Percentiles rank a stretch among this genome's conserved stretches.
These are phyloP conservation scores for Camponotus floridanus DNA, from an alignment of 1,140 invertebrate genomes.

Conservation along the genomic window DNA sequence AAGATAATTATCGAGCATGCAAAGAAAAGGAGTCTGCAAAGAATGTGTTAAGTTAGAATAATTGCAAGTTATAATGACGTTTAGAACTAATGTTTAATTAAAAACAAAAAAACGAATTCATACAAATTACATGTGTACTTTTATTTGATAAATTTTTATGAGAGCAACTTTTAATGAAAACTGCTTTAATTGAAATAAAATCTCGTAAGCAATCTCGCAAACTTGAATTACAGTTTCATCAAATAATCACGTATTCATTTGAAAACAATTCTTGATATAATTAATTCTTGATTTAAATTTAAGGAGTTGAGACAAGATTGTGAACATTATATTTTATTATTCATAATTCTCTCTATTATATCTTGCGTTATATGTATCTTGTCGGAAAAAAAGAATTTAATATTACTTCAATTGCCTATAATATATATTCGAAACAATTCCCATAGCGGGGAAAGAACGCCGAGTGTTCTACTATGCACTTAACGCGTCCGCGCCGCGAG, in stretches of 20 bases:
- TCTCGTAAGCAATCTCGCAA: background rate
- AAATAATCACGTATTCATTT: background rate
- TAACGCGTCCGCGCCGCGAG: constrained; percentile 26
- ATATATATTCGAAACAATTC: constrained; percentile 45
- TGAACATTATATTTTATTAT: background rate
- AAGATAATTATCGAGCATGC: constrained; percentile 38
- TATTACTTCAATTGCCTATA: constrained; percentile 24
- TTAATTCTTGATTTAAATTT: background rate
- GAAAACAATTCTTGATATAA: background rate
- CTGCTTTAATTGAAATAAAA: constrained; percentile 1
- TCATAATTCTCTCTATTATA: background rate
- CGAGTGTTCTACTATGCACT: constrained; percentile 18
- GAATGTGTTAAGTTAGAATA: constrained; percentile 1
- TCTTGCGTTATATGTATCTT: background rate
- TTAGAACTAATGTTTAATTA: constrained; percentile 22
- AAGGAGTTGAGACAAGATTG: background rate
- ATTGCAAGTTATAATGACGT: constrained; percentile 35
- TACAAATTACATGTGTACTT: constrained; percentile 5
- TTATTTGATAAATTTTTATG: constrained; percentile 3
- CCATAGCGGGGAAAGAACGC: background rate
- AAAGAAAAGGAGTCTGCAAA: constrained; percentile 4
- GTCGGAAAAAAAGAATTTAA: constrained; percentile 25
- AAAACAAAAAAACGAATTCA: background rate
- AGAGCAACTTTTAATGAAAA: background rate
- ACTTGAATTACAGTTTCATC: constrained; percentile 21